phyloP scores from a whole-genome alignment of 2,113 vertebrate genomes.

The Apodemus speciosus region DNA sequence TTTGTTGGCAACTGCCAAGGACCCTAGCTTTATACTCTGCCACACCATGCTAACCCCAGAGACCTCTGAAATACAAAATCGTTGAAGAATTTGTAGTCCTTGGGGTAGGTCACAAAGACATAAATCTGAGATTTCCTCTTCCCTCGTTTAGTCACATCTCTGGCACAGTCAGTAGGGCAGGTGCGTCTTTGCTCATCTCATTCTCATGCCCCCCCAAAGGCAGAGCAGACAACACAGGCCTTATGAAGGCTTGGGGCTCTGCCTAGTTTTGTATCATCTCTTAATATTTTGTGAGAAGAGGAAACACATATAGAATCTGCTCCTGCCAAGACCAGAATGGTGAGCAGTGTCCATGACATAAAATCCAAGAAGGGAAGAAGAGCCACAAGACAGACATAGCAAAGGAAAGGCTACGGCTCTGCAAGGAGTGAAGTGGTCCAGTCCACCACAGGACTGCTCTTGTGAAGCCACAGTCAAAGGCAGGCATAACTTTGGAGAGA shows the following conservation, averaged over 20 bases:
- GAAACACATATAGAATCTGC: background rate
- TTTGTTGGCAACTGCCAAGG: background rate
- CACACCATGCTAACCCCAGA: background rate
- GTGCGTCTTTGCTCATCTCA: background rate
- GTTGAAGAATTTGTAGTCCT: background rate
- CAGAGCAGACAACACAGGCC: conserved; percentile 4
- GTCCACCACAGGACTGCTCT: background rate
- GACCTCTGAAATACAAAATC: background rate
- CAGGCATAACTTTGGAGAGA: background rate
- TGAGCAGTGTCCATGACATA: background rate
- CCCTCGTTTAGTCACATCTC: background rate
- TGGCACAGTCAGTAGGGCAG: background rate
- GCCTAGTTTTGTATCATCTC: background rate
- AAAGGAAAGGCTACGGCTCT: background rate
- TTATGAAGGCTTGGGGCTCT: background rate
- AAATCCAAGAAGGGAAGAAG: conserved; percentile 7
- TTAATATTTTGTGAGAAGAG: conserved; percentile 10
- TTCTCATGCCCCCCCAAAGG: background rate
- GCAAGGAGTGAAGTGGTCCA: background rate
- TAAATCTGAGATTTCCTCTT: background rate
- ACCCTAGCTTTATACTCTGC: background rate
- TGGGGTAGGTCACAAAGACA: background rate
- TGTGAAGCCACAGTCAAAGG: background rate
- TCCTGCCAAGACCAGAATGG: background rate
- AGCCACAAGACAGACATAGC: background rate